Base-by-base conservation (phyloP, 2,113 vertebrate species). In the Dasypus novemcinctus region DNA sequence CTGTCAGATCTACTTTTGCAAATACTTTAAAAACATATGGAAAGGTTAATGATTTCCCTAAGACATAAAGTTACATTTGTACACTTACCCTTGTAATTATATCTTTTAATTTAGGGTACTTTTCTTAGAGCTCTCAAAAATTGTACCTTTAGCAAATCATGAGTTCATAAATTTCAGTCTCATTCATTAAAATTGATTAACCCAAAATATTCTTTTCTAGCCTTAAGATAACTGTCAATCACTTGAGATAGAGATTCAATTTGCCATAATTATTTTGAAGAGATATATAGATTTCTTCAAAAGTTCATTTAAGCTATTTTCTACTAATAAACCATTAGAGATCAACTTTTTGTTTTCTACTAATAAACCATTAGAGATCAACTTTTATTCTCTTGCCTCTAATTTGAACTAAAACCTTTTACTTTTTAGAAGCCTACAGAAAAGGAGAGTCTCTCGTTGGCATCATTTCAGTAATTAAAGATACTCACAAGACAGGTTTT, bases 401-500 rank as follows among this genome's bases (percentile, higher is more conserved):
- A 49, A 13, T 38, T 92, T 84, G 25, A 94, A 75, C 20, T 38
- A 10, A 96, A 92, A 87, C 33, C 13, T 57, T 83, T 76, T 80
- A 82, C 13, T 75, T 86, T 95, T 68, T n/a, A 91, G 49, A 46
- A 57, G 5, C 14, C n/a, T 64, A 4, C 5, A 75, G 63, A 86
- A 57, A 93, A 72, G 21, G 49, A 64, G 21, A n/a, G 0, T 61
- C 11, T 90, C 11, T 49, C 71, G 15, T 9, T 31, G 74, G 46
- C 81, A 78, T 91, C 33, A 81, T 83, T 94, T 74, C n/a, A 83
- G 13, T 63, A 52, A 87, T 87, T 68, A 93, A 79, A 20, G 66
- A 7, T 31, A 64, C 49, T 18, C 71, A 31, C 31, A 83, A 92
- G 64, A 36, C 23, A 87, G 5, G 87, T 93, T 82, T 87, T 43